Conservation (phyloP, 2,113 vertebrate species). For the Myrmecobius fasciatus region DNA sequence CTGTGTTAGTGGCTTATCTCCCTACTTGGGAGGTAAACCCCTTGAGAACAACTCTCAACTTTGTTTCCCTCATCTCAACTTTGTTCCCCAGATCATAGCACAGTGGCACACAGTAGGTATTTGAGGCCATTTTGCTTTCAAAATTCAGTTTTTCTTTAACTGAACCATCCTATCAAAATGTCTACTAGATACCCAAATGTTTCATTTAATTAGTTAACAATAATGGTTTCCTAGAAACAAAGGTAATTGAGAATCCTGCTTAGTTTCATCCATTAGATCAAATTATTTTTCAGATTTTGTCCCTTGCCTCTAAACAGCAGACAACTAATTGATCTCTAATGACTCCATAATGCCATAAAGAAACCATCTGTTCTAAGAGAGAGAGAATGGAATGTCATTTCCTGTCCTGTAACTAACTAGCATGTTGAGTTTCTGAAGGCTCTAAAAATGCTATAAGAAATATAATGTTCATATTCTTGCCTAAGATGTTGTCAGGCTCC, state of each 20-base stretch:
- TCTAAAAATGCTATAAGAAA: background rate
- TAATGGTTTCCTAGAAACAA: constrained; percentile 57
- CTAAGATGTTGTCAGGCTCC: constrained; percentile 23
- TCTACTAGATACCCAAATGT: constrained; percentile 45
- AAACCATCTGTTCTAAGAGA: constrained; percentile 64
- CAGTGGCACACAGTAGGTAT: background rate
- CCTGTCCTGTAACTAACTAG: background rate
- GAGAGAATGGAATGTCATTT: constrained; percentile 55
- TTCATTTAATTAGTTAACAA: constrained; percentile 64
- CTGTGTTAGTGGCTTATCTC: background rate
- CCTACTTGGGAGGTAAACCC: background rate
- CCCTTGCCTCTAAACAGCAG: constrained; percentile 50
- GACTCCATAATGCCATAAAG: constrained; percentile 18
- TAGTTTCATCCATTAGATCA: constrained; percentile 42
- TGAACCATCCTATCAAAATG: constrained; percentile 34
- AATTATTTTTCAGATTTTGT: constrained; percentile 56
- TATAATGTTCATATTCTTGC: background rate
- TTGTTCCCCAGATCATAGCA: background rate
- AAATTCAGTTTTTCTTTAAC: constrained; percentile 34
- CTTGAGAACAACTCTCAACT: background rate
- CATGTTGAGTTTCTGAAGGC: background rate
- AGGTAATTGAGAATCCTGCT: constrained; percentile 51
- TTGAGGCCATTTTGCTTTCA: constrained; percentile 30
- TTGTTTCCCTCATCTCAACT: constrained; percentile 6
- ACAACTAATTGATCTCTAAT: constrained; percentile 34